These are phyloP conservation scores for Mycogona germanica DNA, from an alignment of 2,888 invertebrate genomes.

Conservation along the genomic window DNA sequence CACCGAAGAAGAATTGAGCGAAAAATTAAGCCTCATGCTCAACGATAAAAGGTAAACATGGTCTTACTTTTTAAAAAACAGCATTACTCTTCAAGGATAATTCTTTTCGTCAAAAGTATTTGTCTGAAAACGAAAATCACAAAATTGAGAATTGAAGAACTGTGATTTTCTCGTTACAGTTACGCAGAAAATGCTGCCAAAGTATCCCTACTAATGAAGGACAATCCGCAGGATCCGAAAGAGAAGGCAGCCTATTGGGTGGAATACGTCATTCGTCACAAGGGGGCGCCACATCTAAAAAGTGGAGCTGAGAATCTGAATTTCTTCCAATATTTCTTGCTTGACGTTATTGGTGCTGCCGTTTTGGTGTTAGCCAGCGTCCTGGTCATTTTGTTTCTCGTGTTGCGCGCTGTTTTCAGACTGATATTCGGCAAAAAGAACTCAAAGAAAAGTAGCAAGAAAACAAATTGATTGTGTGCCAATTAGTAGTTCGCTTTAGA, in stretches of 20 bases:
- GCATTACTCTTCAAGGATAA: too few species aligned
- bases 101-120: too few species aligned
- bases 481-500: too few species aligned
- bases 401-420: neutral
- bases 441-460: too few species aligned
- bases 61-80: too few species aligned
- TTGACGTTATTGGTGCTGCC: slow-evolving; percentile 3
- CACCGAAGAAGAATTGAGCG: slow-evolving; percentile 1
- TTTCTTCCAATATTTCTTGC: slow-evolving; percentile 13
- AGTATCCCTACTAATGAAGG: neutral
- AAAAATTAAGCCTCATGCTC: neutral
- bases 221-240: neutral
- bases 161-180: neutral
- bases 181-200: slow-evolving; percentile 1
- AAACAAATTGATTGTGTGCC: too few species aligned
- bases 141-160: too few species aligned
- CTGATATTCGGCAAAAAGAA: neutral
- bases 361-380: neutral
- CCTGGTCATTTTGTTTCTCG: neutral
- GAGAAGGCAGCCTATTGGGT: slow-evolving; percentile 9
- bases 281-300: slow-evolving; percentile 11
- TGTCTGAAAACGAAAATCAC: too few species aligned
- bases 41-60: slow-evolving; percentile 1
- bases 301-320: neutral
- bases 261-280: slow-evolving; percentile 14